phyloP scores from a whole-genome alignment of 2,113 vertebrate species.

The Mungos mungo region DNA sequence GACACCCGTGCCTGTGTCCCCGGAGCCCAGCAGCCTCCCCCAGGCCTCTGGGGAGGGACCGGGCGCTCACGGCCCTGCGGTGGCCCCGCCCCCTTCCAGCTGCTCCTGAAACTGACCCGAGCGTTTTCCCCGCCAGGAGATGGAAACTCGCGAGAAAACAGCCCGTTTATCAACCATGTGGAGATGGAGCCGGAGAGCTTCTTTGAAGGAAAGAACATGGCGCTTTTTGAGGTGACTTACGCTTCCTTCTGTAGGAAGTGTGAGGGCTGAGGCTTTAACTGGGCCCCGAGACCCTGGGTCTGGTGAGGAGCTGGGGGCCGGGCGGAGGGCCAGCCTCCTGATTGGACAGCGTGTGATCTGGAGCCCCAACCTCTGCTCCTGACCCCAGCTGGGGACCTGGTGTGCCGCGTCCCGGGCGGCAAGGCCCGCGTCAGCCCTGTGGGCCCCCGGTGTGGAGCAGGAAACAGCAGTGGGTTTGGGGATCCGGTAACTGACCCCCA shows the following conservation, averaged over 20 bases:
- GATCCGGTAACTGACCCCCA: fast-evolving
- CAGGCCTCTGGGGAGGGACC: neutral
- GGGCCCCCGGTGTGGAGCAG: neutral
- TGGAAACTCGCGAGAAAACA: slow-evolving; percentile 91
- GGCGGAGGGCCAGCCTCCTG: neutral
- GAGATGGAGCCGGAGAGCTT: slow-evolving; percentile 87
- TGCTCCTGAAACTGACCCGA: neutral
- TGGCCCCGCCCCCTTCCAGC: neutral
- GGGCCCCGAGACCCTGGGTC: neutral
- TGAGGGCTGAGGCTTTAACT: neutral
- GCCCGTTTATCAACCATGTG: slow-evolving; percentile 91
- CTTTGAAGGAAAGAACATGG: slow-evolving; percentile 97
- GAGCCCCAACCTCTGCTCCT: neutral
- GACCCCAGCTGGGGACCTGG: neutral
- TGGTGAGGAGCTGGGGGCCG: neutral
- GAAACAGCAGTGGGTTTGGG: neutral
- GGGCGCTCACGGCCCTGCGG: no score
- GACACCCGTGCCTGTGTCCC: neutral
- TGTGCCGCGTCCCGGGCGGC: fast-evolving
- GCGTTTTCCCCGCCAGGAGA: slow-evolving; percentile 84
- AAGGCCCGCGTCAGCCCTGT: neutral
- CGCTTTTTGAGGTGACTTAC: slow-evolving; percentile 92
- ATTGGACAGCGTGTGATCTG: fast-evolving
- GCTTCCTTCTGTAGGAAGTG: neutral
- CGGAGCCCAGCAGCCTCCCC: fast-evolving